phyloP scores from a whole-genome alignment of 2,797 vertebrate genomes.

The Chiloscyllium punctatum region DNA sequence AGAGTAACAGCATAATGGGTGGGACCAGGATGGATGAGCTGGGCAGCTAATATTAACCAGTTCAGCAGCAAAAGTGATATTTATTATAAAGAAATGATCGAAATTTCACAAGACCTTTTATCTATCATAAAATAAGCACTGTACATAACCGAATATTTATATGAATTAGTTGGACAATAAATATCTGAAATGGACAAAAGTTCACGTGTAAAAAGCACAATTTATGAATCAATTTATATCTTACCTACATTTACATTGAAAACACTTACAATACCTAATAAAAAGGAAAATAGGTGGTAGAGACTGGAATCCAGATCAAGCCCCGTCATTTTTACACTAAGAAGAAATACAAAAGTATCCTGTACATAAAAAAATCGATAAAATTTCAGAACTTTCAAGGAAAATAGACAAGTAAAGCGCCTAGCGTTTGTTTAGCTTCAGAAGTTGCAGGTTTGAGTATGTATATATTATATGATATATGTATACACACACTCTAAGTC shows the following conservation, averaged over 20 bases:
- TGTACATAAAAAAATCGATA: conserved; percentile 37
- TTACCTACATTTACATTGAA: conserved; percentile 37
- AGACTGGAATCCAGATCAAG: conserved; percentile 24
- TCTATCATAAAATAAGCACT: conserved; percentile 39
- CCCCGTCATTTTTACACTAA: conserved; percentile 32
- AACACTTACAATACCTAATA: conserved; percentile 37
- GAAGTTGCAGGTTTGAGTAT: conserved; percentile 36
- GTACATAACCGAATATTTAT: conserved; percentile 38
- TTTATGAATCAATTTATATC: conserved; percentile 34
- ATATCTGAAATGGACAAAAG: conserved; percentile 37
- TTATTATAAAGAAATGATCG: conserved; percentile 38
- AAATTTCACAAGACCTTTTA: conserved; percentile 38
- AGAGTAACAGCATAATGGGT: conserved; percentile 5
- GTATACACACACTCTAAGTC: conserved; percentile 28
- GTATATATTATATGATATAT: conserved; percentile 31
- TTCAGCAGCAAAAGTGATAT: conserved; percentile 38
- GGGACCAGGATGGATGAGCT: neutral
- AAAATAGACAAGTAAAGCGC: conserved; percentile 36
- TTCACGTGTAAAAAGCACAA: conserved; percentile 37
- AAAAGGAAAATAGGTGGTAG: conserved; percentile 29
- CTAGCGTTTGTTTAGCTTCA: conserved; percentile 33
- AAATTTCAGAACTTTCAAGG: conserved; percentile 36
- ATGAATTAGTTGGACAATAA: conserved; percentile 38
- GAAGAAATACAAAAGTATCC: conserved; percentile 38
- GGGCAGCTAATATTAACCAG: conserved; percentile 17